A percentile compares a stretch with the other conserved stretches of the same genome.
These are phyloP conservation scores for Rotaria magnacalcarata DNA, from an alignment of 2,888 invertebrate species.

Conservation along the genomic window DNA sequence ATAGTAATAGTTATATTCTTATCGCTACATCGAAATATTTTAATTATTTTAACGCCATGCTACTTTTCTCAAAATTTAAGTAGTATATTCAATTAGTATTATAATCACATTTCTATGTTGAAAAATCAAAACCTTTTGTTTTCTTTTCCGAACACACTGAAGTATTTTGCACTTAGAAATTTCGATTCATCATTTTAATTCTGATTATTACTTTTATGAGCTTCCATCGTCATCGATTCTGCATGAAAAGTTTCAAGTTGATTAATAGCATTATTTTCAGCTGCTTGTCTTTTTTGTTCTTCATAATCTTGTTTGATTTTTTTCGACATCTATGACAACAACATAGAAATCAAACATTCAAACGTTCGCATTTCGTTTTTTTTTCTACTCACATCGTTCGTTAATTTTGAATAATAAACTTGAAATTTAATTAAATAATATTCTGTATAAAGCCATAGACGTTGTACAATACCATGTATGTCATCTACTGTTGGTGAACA, in stretches of 20 bases:
- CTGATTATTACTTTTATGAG: slow-evolving; percentile 2
- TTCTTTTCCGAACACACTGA: no score
- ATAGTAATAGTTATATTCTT: no score
- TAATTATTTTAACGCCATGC: no score
- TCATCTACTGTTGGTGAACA: background rate
- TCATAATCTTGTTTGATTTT: slow-evolving; percentile 10
- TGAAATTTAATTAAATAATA: slow-evolving; percentile 36
- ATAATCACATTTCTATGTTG: no score
- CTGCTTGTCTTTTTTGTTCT: slow-evolving; percentile 29
- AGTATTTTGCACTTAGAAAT: no score
- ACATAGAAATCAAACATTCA: background rate
- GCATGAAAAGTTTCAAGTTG: slow-evolving; percentile 32
- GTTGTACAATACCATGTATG: slow-evolving; percentile 1
- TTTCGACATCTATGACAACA: background rate
- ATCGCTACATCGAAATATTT: no score
- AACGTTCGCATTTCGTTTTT: no score
- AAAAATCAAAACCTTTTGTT: no score
- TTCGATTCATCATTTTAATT: no score
- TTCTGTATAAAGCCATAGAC: background rate
- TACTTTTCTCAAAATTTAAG: no score
- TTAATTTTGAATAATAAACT: slow-evolving; percentile 22
- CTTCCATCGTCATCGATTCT: slow-evolving; percentile 28
- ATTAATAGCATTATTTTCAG: slow-evolving; percentile 12
- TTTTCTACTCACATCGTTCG: background rate
- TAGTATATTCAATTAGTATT: no score